Evolutionary conservation across 2,113 vertebrate species (phyloP).

Genomic region (Anolis sagrei): DNA sequence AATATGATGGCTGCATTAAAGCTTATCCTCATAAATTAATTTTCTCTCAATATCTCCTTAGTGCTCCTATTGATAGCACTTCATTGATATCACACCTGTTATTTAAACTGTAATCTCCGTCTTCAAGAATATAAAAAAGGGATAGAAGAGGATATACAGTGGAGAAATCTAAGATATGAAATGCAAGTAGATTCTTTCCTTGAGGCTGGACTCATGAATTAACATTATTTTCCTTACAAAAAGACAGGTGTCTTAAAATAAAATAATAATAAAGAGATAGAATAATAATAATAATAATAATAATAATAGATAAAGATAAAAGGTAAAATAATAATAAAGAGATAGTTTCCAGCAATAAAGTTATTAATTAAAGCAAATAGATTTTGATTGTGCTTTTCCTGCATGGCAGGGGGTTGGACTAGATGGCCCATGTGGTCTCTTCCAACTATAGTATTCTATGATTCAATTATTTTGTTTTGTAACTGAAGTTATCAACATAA

Average conservation of each 20-base stretch:
- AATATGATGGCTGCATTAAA: background rate
- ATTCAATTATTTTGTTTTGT: too few relatives aligned
- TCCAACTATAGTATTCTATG: too few relatives aligned
- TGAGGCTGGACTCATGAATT: background rate
- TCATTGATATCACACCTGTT: background rate
- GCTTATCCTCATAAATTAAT: background rate
- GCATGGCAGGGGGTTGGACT: too few relatives aligned
- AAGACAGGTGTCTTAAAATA: background rate
- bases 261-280: too few relatives aligned
- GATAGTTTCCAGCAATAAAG: too few relatives aligned
- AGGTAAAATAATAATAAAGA: too few relatives aligned
- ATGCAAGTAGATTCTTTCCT: background rate
- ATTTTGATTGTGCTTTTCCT: too few relatives aligned
- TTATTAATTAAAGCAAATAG: too few relatives aligned
- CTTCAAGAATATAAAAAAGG: background rate
- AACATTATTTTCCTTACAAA: background rate
- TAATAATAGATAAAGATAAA: too few relatives aligned
- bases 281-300: too few relatives aligned
- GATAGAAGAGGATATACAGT: background rate
- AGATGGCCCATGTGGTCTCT: too few relatives aligned
- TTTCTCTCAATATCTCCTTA: background rate
- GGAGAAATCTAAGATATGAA: rapidly evolving
- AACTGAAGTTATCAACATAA: too few relatives aligned
- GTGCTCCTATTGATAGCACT: background rate
- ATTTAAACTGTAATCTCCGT: background rate